Evolutionary conservation across 2,113 vertebrate species (phyloP).

Genomic region (Pogonocichla stellata): DNA sequence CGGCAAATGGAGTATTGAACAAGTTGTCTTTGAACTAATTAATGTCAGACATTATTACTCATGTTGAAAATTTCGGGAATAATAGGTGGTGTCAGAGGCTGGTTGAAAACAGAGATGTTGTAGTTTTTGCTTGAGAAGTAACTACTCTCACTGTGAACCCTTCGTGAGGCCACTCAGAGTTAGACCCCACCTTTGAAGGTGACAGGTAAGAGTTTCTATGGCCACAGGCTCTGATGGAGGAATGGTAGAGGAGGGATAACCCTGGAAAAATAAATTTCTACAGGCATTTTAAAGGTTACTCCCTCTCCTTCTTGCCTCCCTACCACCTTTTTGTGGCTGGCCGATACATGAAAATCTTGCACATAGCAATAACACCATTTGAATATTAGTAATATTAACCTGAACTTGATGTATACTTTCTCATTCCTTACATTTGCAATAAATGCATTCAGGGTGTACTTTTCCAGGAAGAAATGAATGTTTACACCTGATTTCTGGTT

Average conservation of each 20-base stretch:
- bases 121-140: not conserved
- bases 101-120: not conserved
- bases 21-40: not conserved
- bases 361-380: not conserved
- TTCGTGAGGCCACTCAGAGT: conserved; percentile 2
- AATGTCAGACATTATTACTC: not conserved
- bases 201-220: not conserved
- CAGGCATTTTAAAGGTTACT: not conserved
- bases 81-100: not conserved
- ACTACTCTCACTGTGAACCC: not conserved
- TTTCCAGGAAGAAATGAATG: not conserved
- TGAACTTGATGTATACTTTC: not conserved
- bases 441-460: not conserved
- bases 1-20: not conserved
- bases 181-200: not conserved
- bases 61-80: not conserved
- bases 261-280: not conserved
- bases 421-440: not conserved
- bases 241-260: not conserved
- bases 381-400: not conserved
- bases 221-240: not conserved
- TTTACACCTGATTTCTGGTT: not conserved
- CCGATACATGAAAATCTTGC: not conserved
- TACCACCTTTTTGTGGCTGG: not conserved
- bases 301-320: not conserved